These are phyloP conservation scores for Aurelia coerulea DNA, from an alignment of 30 jellyfish, hydroid and myxozoan species.

Conservation along the genomic window DNA sequence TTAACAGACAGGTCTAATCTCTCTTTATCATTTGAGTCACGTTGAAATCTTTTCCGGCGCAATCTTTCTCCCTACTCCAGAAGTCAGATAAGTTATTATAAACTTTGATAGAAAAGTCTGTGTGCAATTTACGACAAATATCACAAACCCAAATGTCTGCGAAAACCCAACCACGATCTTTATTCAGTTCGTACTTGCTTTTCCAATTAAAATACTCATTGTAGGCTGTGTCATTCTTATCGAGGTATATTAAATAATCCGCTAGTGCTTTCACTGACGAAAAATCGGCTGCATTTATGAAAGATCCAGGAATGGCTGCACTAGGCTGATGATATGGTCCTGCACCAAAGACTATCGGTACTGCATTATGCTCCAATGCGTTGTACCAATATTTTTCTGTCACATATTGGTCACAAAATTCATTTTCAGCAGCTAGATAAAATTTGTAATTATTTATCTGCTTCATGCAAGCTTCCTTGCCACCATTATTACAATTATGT, in stretches of 20 bases:
- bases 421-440: conserved; percentile 58
- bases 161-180: conserved; percentile 37
- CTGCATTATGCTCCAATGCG: conserved; percentile 49
- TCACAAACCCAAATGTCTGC: conserved; percentile 41
- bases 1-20: too few species aligned
- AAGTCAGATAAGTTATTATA: conserved; percentile 15
- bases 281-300: too few species aligned
- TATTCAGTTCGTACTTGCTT: conserved; percentile 10
- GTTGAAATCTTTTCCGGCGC: too few species aligned
- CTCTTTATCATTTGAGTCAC: too few species aligned
- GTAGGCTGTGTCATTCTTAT: conserved; percentile 26
- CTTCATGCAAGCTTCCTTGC: conserved; percentile 41
- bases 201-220: conserved; percentile 72
- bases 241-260: background rate
- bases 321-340: conserved; percentile 45
- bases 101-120: background rate
- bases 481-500: conserved; percentile 38
- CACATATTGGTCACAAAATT: conserved; percentile 67
- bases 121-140: conserved; percentile 20
- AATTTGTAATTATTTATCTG: conserved; percentile 13
- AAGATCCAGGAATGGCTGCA: background rate
- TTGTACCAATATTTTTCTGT: conserved; percentile 77
- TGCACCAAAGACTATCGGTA: conserved; percentile 77
- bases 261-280: conserved; percentile 52
- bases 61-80: too few species aligned